Conservation (phyloP, 2,113 vertebrate genomes). For the Prolemur simus region DNA sequence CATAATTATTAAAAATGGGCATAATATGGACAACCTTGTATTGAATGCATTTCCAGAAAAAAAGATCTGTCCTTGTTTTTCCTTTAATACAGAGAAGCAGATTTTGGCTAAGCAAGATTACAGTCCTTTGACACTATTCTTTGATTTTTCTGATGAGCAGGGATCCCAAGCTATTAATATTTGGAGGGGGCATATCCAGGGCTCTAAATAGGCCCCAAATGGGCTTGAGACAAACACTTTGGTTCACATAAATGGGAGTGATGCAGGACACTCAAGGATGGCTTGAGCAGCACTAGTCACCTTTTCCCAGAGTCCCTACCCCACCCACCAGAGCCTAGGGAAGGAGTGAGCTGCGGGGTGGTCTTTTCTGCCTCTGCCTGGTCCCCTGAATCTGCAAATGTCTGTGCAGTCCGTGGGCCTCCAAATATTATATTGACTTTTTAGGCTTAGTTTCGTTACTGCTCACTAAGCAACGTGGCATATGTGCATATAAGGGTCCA, state of each 20-base stretch:
- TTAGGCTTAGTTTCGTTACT: background rate
- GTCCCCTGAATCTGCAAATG: background rate
- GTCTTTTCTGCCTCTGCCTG: background rate
- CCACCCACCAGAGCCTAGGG: background rate
- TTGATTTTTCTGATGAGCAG: background rate
- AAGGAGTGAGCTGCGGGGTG: background rate
- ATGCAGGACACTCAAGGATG: background rate
- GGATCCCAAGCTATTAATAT: background rate
- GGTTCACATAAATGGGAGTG: background rate
- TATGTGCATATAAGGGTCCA: background rate
- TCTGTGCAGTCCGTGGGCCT: accelerated
- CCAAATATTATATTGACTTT: background rate
- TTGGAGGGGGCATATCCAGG: background rate
- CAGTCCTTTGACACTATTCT: background rate
- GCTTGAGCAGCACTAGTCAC: too few relatives aligned
- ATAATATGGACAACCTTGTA: background rate
- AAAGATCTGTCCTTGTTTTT: background rate
- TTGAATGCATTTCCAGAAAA: background rate
- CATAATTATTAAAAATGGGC: background rate
- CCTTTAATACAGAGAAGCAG: background rate
- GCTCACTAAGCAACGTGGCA: background rate
- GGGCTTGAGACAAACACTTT: background rate
- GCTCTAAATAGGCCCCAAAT: background rate
- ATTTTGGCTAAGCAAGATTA: background rate
- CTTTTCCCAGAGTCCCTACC: background rate